Conservation (phyloP, 2,797 vertebrate species). For the Ptychadena robeensis region DNA sequence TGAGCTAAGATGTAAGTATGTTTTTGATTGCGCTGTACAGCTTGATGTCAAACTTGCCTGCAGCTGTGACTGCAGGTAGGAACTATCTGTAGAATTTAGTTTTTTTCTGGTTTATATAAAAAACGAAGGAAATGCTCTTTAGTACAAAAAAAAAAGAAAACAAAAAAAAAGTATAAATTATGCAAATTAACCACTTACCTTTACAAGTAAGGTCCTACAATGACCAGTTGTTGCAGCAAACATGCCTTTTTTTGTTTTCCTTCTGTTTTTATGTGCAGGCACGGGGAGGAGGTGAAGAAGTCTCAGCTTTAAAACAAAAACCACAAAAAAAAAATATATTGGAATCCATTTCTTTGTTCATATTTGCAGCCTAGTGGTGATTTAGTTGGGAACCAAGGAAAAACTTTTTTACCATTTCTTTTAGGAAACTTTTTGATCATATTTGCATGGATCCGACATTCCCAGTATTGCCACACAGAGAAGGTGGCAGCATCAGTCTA, state of each 20-base stretch:
- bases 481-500: conserved; percentile 54
- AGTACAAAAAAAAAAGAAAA: conserved; percentile 77
- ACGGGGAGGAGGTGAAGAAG: conserved; percentile 66
- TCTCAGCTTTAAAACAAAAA: conserved; percentile 80
- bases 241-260: conserved; percentile 78
- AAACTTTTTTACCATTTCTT: conserved; percentile 60
- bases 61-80: conserved; percentile 84
- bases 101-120: conserved; percentile 89
- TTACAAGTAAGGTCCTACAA: conserved; percentile 75
- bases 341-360: conserved; percentile 87
- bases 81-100: conserved; percentile 88
- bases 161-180: conserved; percentile 83
- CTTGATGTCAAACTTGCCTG: conserved; percentile 89
- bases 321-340: conserved; percentile 72
- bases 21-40: conserved; percentile 95
- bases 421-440: conserved; percentile 73
- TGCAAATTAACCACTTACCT: conserved; percentile 90
- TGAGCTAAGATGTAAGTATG: conserved; percentile 91
- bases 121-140: conserved; percentile 87
- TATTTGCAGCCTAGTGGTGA: conserved; percentile 87
- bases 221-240: conserved; percentile 84
- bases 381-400: conserved; percentile 84
- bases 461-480: conserved; percentile 78
- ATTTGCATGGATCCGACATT: conserved; percentile 81
- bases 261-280: conserved; percentile 68